Percentiles rank a stretch among this genome's conserved stretches.
Conservation (phyloP, 1,140 invertebrate species). For the Geopemphigus sp. region DNA sequence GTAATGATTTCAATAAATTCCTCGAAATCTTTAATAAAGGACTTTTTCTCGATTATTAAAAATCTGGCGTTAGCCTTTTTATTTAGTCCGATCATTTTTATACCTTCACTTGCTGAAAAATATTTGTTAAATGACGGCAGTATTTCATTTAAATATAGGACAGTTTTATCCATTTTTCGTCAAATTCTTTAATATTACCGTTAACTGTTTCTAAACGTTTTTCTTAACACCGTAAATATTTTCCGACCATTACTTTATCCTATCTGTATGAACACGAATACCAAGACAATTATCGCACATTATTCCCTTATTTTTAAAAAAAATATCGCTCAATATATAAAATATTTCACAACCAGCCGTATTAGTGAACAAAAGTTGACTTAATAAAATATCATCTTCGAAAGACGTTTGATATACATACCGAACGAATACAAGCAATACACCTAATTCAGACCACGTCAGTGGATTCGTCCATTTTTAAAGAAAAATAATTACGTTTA, state of each 20-base stretch:
- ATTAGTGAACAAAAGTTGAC: not conserved
- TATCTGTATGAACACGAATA: not conserved
- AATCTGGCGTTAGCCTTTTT: not conserved
- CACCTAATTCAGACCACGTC: not conserved
- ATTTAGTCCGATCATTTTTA: not conserved
- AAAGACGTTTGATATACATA: not conserved
- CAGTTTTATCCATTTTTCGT: not conserved
- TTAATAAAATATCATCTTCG: not conserved
- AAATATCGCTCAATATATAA: not conserved
- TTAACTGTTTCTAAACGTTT: not conserved
- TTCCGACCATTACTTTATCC: not conserved
- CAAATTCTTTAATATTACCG: conserved; percentile 2
- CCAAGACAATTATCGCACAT: not conserved
- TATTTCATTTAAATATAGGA: not conserved
- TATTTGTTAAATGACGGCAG: conserved; percentile 1
- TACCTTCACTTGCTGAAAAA: not conserved
- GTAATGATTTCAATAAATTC: conserved; percentile 7
- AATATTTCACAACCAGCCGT: not conserved
- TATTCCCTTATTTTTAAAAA: not conserved
- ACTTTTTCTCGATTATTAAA: conserved; percentile 9
- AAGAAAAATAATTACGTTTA: not conserved
- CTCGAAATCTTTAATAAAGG: not conserved
- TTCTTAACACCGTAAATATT: not conserved
- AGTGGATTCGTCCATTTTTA: not conserved
- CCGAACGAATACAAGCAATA: not conserved